Evolutionary conservation across 1,140 invertebrate species (phyloP).

Genomic region (Lepidurus apus): DNA sequence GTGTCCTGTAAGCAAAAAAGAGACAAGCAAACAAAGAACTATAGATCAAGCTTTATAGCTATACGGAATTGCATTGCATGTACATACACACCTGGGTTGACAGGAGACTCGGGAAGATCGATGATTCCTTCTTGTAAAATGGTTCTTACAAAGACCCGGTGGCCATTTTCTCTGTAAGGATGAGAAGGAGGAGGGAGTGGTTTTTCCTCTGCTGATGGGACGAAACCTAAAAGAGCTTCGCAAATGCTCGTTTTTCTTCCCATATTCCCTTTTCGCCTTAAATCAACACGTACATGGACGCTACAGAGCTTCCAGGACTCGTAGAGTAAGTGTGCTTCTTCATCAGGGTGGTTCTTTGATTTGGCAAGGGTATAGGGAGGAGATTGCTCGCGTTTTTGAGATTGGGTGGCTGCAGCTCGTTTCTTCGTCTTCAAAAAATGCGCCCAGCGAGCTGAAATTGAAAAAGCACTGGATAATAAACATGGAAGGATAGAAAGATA

Average conservation of each 20-base stretch:
- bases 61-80: too few species aligned
- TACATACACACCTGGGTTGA: background rate
- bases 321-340: background rate
- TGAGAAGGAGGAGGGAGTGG: background rate
- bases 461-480: background rate
- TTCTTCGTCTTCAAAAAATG: conserved; percentile 11
- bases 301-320: background rate
- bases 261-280: background rate
- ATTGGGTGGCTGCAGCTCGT: background rate
- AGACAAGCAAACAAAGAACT: too few species aligned
- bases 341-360: background rate
- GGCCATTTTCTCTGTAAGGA: background rate
- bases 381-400: background rate
- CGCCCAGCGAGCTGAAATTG: conserved; percentile 6
- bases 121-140: background rate
- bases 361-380: background rate
- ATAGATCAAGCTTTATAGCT: too few species aligned
- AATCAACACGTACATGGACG: background rate
- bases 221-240: conserved; percentile 3
- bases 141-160: background rate
- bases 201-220: background rate
- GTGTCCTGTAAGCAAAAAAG: too few species aligned
- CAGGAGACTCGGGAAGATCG: background rate
- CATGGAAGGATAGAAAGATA: background rate
- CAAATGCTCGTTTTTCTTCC: conserved; percentile 1